A percentile compares a stretch with the other conserved stretches of the same genome.
Evolutionary conservation across 30 jellyfish, hydroid and myxozoan genomes (phyloP).

Genomic region (Hydractinia echinata): DNA sequence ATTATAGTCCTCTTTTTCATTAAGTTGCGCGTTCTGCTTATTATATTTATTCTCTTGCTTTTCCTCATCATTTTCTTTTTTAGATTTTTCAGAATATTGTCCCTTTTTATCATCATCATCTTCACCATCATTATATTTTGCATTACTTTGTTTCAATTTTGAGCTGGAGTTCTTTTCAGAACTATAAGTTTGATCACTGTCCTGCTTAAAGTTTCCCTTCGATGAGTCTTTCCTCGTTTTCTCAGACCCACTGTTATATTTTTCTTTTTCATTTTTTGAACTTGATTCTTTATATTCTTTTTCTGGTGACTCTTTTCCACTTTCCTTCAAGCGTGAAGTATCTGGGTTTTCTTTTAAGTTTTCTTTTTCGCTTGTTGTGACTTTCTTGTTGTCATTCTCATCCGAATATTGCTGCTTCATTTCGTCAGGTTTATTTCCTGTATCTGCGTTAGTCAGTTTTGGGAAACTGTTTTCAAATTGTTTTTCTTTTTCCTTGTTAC

Average conservation of each 20-base stretch:
- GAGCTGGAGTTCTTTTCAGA: background rate
- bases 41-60: constrained; percentile 28
- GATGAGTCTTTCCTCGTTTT: background rate
- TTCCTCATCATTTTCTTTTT: constrained; percentile 40
- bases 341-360: background rate
- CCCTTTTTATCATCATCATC: constrained; percentile 30
- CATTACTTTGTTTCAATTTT: no score
- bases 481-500: background rate
- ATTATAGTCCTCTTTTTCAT: constrained; percentile 8
- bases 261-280: background rate
- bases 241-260: background rate
- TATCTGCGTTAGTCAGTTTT: no score
- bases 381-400: background rate
- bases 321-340: background rate
- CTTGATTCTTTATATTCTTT: constrained; percentile 21
- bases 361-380: background rate
- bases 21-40: constrained; percentile 1
- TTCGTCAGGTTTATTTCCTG: no score
- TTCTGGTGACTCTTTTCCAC: constrained; percentile 6
- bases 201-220: background rate
- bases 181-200: no score
- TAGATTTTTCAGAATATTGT: constrained; percentile 6
- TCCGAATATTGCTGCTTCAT: background rate
- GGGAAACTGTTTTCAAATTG: no score
- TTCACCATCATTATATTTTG: background rate